Base-by-base conservation (phyloP, 1,140 invertebrate genomes). In the Caenorhabditis inopinata region DNA sequence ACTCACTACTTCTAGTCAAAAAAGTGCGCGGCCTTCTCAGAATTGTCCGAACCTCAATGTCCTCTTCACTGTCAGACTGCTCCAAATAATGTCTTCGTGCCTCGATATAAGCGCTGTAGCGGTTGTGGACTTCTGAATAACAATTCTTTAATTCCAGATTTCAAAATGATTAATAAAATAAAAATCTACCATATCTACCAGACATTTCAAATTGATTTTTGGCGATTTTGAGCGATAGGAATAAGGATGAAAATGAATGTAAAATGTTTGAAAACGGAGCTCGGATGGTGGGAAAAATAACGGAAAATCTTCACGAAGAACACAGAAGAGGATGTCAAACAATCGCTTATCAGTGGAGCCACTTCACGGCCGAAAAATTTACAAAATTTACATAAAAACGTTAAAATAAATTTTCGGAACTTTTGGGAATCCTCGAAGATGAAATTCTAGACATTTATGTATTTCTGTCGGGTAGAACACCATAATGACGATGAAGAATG, bases 131-230 rank as follows among this genome's bases (percentile, higher is more conserved):
- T 68, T 68, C 58, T 68, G 58, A 68, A 68, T 32, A 7, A 42
- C 14, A 42, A 42, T 42, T 42, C 14, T 42, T 42, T 14, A 42
- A 14, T 42, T 42, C 14, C 14, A 7, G 5, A 42, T 53, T 25
- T 53, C 21, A 16, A 53, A 27, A 25, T 53, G 9, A 18, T 48
- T 27, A 23, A 27, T 6, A 25, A 32, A 16, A 1, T 32, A 9
- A 32, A 58, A 58, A 42, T 3, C 11, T 68, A 68, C 58, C 58
- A 21, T 68, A 68, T 5, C 58, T 29, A 68, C 58, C 58, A 32
- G 58, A 68, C 58, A 68, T 68, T 35, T n/a, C n/a, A n/a, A n/a
- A n/a, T n/a, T n/a, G n/a, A n/a, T n/a, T 18, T 68, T 58, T 32
- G 23, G 2, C n/a, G 6, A 42, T 42, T 16, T 38, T 21, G 5